Evolutionary conservation across 2,888 invertebrate genomes (phyloP).

Genomic region (Alviniconcha strummeri): DNA sequence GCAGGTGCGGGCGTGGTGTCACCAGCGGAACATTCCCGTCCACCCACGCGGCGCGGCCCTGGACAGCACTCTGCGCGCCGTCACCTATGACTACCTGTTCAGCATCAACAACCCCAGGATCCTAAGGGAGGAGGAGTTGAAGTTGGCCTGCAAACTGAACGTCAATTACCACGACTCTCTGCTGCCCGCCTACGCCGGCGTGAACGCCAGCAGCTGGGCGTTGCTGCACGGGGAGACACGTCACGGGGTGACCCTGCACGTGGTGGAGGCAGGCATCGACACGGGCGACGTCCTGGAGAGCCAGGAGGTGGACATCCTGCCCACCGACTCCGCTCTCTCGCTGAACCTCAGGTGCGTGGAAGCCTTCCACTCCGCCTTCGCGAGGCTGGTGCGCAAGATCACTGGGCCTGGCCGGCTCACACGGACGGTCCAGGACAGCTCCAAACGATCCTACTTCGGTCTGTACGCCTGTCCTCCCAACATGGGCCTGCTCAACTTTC

Average conservation of each 20-base stretch:
- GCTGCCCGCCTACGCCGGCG: slow-evolving; percentile 52
- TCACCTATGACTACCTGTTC: slow-evolving; percentile 47
- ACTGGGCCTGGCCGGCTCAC: slow-evolving; percentile 21
- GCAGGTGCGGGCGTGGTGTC: slow-evolving; percentile 41
- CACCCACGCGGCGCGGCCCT: slow-evolving; percentile 42
- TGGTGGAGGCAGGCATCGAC: slow-evolving; percentile 52
- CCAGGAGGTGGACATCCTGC: slow-evolving; percentile 43
- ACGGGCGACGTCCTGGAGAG: slow-evolving; percentile 54
- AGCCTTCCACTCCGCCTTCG: slow-evolving; percentile 47
- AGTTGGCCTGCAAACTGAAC: slow-evolving; percentile 43
- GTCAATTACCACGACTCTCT: slow-evolving; percentile 58
- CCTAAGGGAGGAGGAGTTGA: slow-evolving; percentile 46
- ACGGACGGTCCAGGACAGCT: slow-evolving; percentile 36
- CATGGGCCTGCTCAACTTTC: slow-evolving; percentile 50
- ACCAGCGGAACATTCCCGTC: slow-evolving; percentile 39
- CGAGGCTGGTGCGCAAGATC: slow-evolving; percentile 42
- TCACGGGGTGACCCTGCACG: slow-evolving; percentile 57
- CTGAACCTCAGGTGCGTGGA: slow-evolving; percentile 55
- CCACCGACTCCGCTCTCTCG: slow-evolving; percentile 50
- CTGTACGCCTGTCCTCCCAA: slow-evolving; percentile 51
- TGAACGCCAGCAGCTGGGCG: slow-evolving; percentile 56
- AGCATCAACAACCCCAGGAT: slow-evolving; percentile 56
- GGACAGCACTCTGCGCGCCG: slow-evolving; percentile 38
- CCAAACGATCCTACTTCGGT: slow-evolving; percentile 50
- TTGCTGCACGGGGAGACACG: slow-evolving; percentile 49